Evolutionary conservation across 2,113 vertebrate species (phyloP).

Genomic region (Podarcis cretensis): DNA sequence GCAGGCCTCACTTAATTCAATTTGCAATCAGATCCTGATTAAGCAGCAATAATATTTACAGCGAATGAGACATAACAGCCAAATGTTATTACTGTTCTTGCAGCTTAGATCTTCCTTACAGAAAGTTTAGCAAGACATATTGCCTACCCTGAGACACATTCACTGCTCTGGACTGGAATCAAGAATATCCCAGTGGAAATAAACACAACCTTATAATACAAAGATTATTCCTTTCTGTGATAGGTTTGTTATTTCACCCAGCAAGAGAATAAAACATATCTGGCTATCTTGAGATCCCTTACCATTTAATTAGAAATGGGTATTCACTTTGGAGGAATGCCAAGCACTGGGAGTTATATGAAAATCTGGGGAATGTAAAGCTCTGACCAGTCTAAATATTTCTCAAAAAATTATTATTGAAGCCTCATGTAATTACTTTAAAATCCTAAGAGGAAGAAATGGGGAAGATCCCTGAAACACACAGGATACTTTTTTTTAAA

Average conservation of each 20-base stretch:
- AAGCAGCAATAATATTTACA: constrained; percentile 7
- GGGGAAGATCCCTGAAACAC: not conserved
- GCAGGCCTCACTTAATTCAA: not conserved
- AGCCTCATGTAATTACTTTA: constrained; percentile 16
- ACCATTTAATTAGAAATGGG: constrained; percentile 19
- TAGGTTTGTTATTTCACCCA: constrained; percentile 15
- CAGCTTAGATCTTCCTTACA: not conserved
- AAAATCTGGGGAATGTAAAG: constrained; percentile 17
- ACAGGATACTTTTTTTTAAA: not conserved
- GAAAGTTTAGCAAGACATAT: not conserved
- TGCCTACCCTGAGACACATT: not conserved
- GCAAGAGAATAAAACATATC: not conserved
- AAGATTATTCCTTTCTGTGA: not conserved
- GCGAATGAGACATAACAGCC: not conserved
- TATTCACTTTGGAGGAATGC: constrained; percentile 8
- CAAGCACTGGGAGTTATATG: not conserved
- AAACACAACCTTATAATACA: not conserved
- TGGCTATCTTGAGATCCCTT: not conserved
- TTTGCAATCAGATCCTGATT: not conserved
- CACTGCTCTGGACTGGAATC: not conserved
- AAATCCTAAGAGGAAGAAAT: constrained; percentile 17
- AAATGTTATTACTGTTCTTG: not conserved
- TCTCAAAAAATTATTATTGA: constrained; percentile 19
- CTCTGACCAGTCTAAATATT: not conserved
- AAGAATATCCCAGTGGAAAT: not conserved